These are phyloP conservation scores for Ophion ellenae DNA, from an alignment of 2,888 invertebrate species.

Conservation along the genomic window DNA sequence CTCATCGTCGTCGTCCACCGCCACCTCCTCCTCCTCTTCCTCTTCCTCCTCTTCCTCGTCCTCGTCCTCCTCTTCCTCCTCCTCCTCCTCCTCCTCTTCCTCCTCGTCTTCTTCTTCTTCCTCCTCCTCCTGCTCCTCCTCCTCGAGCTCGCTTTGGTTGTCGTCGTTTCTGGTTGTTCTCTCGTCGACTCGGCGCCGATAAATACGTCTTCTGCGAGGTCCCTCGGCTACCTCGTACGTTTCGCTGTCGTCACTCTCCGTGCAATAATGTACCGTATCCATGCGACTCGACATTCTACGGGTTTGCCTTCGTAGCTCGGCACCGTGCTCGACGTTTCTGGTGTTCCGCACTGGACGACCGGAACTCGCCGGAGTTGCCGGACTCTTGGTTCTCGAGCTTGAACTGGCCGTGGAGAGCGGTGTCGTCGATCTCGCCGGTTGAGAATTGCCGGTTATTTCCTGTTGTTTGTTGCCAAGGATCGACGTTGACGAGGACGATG, in stretches of 20 bases:
- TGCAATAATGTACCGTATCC: constrained; percentile 86
- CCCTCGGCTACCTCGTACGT: constrained; percentile 84
- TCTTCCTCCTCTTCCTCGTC: constrained; percentile 81
- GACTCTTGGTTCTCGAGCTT: constrained; percentile 88
- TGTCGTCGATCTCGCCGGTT: constrained; percentile 87
- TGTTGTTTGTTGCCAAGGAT: neutral
- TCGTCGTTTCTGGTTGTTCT: constrained; percentile 82
- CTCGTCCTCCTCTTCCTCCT: constrained; percentile 78
- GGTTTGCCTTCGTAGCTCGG: constrained; percentile 80
- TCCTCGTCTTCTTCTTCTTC: neutral
- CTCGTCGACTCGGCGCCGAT: constrained; percentile 79
- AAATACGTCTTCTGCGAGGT: constrained; percentile 77
- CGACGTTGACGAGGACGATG: constrained; percentile 45
- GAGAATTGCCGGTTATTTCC: constrained; percentile 43
- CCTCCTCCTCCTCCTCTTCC: constrained; percentile 50
- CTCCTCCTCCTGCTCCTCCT: constrained; percentile 53
- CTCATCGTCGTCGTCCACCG: constrained; percentile 79
- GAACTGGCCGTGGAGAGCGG: constrained; percentile 88
- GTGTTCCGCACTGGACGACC: constrained; percentile 82
- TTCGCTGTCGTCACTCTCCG: constrained; percentile 87
- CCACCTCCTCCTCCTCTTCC: constrained; percentile 79
- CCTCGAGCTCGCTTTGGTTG: constrained; percentile 79
- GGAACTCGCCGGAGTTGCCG: constrained; percentile 86
- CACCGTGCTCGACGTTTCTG: constrained; percentile 79
- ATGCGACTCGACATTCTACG: constrained; percentile 86